phyloP scores from a whole-genome alignment of 35 echinoderm and acorn worm genomes.

The Apostichopus parvimensis region DNA sequence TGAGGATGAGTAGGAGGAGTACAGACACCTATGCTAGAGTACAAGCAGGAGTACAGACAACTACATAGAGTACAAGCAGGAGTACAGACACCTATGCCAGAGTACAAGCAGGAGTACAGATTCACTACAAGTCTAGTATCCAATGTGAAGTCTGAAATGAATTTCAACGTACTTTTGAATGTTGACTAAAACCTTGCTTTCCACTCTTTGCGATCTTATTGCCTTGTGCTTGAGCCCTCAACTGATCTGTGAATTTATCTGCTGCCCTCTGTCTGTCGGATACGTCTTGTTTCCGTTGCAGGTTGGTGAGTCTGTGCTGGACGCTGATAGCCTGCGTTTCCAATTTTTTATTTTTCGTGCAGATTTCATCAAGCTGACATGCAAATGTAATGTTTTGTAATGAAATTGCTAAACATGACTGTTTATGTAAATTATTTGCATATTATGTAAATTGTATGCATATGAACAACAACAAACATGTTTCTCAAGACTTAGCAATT shows the following conservation, averaged over 20 bases:
- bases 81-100: no score
- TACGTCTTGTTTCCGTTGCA: slow-evolving; percentile 81
- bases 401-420: no score
- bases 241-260: slow-evolving; percentile 47
- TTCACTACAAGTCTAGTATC: no score
- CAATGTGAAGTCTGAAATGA: no score
- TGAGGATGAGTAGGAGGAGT: no score
- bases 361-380: slow-evolving; percentile 67
- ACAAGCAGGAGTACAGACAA: no score
- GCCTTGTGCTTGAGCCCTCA: neutral
- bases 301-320: slow-evolving; percentile 76
- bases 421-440: no score
- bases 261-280: slow-evolving; percentile 67
- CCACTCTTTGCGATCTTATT: neutral
- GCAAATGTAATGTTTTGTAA: neutral
- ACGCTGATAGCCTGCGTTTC: slow-evolving; percentile 81
- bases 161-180: neutral
- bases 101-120: no score
- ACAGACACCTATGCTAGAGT: no score
- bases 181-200: neutral
- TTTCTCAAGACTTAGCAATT: no score
- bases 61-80: no score
- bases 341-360: slow-evolving; percentile 81
- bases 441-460: neutral
- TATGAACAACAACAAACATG: no score